A percentile compares a stretch with the other conserved stretches of the same genome.
phyloP scores from a whole-genome alignment of 2,888 invertebrate genomes.

The Arrhopalites spinosus region DNA sequence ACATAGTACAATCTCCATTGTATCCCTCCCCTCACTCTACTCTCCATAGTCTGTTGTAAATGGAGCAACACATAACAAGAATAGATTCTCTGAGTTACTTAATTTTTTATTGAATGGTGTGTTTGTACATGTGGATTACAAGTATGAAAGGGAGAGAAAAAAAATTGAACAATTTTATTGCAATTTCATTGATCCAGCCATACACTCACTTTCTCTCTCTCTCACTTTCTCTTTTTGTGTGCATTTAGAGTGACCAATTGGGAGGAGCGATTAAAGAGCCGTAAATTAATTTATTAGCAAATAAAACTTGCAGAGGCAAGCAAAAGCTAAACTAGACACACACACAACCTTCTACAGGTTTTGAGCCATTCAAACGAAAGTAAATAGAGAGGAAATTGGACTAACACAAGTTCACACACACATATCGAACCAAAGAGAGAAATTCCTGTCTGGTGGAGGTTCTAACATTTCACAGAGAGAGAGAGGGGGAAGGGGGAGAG shows the following conservation, averaged over 20 bases:
- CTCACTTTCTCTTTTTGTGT: too few species aligned
- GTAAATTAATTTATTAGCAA: slow-evolving; percentile 4
- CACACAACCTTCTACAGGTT: too few species aligned
- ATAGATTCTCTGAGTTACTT: too few species aligned
- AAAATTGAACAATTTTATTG: slow-evolving; percentile 4
- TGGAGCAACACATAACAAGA: background rate
- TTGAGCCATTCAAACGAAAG: background rate
- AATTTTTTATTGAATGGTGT: too few species aligned
- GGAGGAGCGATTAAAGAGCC: background rate
- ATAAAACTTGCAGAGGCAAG: background rate
- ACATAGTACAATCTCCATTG: too few species aligned
- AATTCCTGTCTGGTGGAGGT: background rate
- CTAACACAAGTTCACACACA: background rate
- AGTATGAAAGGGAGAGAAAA: background rate
- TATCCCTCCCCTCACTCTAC: too few species aligned
- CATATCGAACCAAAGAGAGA: background rate
- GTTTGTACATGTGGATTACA: background rate
- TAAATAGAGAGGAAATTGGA: background rate
- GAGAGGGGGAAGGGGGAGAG: too few species aligned
- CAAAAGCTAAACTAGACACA: too few species aligned
- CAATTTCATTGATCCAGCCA: background rate
- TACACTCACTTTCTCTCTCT: too few species aligned
- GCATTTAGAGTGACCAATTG: slow-evolving; percentile 1
- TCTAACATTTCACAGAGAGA: background rate
- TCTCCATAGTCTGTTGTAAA: too few species aligned